These are phyloP conservation scores for Trichopoda pennipes DNA, from an alignment of 2,888 invertebrate species.

Conservation along the genomic window DNA sequence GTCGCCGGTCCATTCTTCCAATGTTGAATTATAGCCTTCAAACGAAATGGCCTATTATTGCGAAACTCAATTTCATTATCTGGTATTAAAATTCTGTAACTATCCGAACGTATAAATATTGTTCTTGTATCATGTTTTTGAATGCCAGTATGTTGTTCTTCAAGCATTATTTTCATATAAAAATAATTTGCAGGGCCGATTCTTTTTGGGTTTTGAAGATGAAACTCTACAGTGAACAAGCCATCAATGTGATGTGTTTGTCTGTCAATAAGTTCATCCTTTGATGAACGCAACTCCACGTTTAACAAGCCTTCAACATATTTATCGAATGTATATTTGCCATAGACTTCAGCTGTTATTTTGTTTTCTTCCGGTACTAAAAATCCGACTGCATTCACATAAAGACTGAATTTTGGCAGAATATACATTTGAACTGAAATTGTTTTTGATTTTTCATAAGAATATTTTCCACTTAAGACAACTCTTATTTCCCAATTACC, in stretches of 20 bases:
- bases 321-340: constrained; percentile 91
- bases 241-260: constrained; percentile 20
- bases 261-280: not conserved
- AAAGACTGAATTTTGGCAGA: constrained; percentile 94
- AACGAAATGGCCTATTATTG: constrained; percentile 32
- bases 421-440: constrained; percentile 92
- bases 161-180: not conserved
- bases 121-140: not conserved
- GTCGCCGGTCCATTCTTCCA: constrained; percentile 10
- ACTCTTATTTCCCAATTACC: constrained; percentile 93
- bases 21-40: constrained; percentile 17
- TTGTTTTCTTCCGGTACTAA: constrained; percentile 85
- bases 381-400: constrained; percentile 90
- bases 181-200: not conserved
- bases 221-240: constrained; percentile 4
- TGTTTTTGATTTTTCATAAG: constrained; percentile 68
- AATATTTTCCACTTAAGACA: constrained; percentile 81
- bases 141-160: constrained; percentile 37
- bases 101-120: not conserved
- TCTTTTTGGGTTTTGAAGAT: not conserved
- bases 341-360: constrained; percentile 33
- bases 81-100: constrained; percentile 26
- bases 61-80: constrained; percentile 19
- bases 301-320: constrained; percentile 90
- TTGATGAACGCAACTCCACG: constrained; percentile 87